Conservation (phyloP, 2,113 vertebrate species). For the Hippopotamus amphibius region DNA sequence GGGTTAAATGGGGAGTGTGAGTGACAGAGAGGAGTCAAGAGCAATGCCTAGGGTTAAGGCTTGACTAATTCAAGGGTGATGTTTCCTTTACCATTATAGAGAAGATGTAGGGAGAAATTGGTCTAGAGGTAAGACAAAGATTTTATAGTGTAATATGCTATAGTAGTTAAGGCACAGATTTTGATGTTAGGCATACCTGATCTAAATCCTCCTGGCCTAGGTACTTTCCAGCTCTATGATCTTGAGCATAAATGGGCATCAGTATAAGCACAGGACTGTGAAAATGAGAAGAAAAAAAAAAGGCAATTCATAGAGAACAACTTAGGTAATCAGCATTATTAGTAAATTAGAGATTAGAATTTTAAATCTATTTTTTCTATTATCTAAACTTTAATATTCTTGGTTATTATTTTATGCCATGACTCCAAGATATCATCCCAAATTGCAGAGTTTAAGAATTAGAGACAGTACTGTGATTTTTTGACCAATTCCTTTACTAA, state of each 20-base stretch:
- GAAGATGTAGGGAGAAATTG: not conserved
- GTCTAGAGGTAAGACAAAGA: not conserved
- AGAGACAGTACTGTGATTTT: not conserved
- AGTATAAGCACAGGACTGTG: not conserved
- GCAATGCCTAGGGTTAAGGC: not conserved
- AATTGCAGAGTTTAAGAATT: not conserved
- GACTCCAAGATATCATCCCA: not conserved
- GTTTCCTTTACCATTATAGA: not conserved
- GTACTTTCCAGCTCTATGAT: not conserved
- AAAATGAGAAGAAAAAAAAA: constrained; percentile 28
- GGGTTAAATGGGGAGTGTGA: not conserved
- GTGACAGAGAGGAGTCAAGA: not conserved
- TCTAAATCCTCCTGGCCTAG: not conserved
- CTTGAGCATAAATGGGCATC: not conserved
- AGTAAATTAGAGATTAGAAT: constrained; percentile 24
- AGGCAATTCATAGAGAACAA: not conserved
- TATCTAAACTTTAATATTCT: not conserved
- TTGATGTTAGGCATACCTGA: not conserved
- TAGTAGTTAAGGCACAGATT: not conserved
- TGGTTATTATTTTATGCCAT: not conserved
- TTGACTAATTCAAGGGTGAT: not conserved
- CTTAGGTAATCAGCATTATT: not conserved
- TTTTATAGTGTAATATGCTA: not conserved
- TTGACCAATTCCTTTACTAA: not conserved
- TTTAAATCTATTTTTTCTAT: not conserved